Conservation (phyloP, 2,888 invertebrate genomes). For the Furcula furcula region DNA sequence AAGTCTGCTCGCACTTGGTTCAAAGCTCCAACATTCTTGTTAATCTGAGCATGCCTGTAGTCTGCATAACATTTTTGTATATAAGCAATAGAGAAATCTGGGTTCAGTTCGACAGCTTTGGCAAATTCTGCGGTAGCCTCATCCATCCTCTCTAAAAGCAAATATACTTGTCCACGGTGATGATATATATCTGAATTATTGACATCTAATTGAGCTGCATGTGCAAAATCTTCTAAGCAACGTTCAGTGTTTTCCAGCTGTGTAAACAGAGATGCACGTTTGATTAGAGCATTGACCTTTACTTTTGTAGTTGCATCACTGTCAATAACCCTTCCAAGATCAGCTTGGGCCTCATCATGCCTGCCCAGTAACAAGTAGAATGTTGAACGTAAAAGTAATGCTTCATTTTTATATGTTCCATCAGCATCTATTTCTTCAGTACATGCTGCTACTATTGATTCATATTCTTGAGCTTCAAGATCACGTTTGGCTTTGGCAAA, state of each 20-base stretch:
- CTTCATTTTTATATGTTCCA: conserved; percentile 84
- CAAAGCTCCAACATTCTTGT: conserved; percentile 83
- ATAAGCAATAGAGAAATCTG: conserved; percentile 91
- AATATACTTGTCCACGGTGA: conserved; percentile 94
- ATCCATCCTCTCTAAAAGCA: conserved; percentile 90
- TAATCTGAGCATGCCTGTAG: conserved; percentile 86
- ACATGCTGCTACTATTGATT: conserved; percentile 89
- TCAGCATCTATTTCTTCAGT: conserved; percentile 88
- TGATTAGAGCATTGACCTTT: conserved; percentile 92
- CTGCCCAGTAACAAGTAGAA: conserved; percentile 90
- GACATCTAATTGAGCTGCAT: conserved; percentile 88
- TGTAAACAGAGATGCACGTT: conserved; percentile 92
- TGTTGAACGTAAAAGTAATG: conserved; percentile 91
- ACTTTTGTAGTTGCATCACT: conserved; percentile 84
- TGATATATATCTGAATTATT: conserved; percentile 95
- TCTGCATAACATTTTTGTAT: conserved; percentile 96
- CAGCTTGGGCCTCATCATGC: conserved; percentile 86
- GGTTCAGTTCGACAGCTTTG: conserved; percentile 90
- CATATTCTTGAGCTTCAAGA: conserved; percentile 87
- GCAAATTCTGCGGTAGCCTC: conserved; percentile 92
- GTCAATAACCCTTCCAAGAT: conserved; percentile 86
- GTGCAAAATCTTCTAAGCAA: conserved; percentile 90
- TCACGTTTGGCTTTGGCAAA: conserved; percentile 87
- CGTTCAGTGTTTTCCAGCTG: conserved; percentile 88
- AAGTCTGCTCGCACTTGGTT: conserved; percentile 87